A percentile compares a stretch with the other conserved stretches of the same genome.
phyloP scores from a whole-genome alignment of 1,140 invertebrate species.

The Thrips palmi region DNA sequence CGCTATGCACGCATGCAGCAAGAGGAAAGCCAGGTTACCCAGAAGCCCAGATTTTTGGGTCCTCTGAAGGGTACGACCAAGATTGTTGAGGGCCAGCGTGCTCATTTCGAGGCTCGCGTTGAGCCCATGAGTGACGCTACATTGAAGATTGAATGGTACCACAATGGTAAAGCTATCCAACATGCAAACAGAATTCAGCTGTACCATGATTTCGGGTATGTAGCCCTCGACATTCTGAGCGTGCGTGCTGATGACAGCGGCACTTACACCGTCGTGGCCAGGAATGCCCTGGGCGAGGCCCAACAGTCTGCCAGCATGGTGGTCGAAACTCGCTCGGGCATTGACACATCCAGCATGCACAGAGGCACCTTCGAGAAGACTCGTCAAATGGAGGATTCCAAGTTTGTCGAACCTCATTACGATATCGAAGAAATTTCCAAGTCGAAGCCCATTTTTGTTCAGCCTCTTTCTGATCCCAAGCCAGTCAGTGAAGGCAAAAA shows the following conservation, averaged over 20 bases:
- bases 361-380: slow-evolving; percentile 70
- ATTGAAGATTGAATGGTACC: slow-evolving; percentile 80
- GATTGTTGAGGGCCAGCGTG: slow-evolving; percentile 87
- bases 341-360: slow-evolving; percentile 79
- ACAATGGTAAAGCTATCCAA: slow-evolving; percentile 68
- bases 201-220: slow-evolving; percentile 89
- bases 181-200: slow-evolving; percentile 75
- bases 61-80: slow-evolving; percentile 78
- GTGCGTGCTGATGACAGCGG: slow-evolving; percentile 72
- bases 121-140: slow-evolving; percentile 82
- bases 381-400: slow-evolving; percentile 63
- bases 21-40: slow-evolving; percentile 54
- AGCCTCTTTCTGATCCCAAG: slow-evolving; percentile 60
- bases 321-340: slow-evolving; percentile 68
- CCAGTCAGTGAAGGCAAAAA: slow-evolving; percentile 80
- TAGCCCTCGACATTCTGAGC: slow-evolving; percentile 80
- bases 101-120: slow-evolving; percentile 88
- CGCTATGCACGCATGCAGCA: slow-evolving; percentile 28
- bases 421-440: slow-evolving; percentile 85
- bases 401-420: slow-evolving; percentile 71
- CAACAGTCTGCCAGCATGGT: slow-evolving; percentile 61
- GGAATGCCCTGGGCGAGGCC: slow-evolving; percentile 70
- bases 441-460: slow-evolving; percentile 77
- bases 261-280: slow-evolving; percentile 73
- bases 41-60: slow-evolving; percentile 68